These are phyloP conservation scores for Pitta sordida DNA, from an alignment of 2,113 vertebrate species.

Conservation along the genomic window DNA sequence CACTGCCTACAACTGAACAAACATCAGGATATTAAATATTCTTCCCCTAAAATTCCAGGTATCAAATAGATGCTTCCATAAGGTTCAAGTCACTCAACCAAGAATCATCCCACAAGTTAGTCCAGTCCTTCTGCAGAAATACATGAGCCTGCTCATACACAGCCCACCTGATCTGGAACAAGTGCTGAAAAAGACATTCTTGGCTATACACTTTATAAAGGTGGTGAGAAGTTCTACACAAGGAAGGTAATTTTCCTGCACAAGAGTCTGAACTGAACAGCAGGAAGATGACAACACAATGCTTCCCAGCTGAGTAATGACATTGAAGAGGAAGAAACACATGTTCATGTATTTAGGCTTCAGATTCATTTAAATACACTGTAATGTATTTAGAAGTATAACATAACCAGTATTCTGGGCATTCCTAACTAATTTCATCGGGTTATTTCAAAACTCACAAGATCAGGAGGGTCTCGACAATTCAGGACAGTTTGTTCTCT, in stretches of 20 bases:
- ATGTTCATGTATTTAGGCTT: not conserved
- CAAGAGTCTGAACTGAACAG: not conserved
- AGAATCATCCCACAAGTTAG: not conserved
- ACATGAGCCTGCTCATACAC: not conserved
- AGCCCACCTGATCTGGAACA: not conserved
- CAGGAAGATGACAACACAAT: not conserved
- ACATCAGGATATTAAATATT: not conserved
- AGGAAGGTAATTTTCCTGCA: not conserved
- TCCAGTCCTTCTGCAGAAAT: not conserved
- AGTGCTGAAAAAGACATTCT: not conserved
- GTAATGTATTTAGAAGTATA: not conserved
- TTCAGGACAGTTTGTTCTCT: not conserved
- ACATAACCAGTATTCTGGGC: not conserved
- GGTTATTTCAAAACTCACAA: not conserved
- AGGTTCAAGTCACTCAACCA: not conserved
- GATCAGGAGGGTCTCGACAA: not conserved
- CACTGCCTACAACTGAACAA: not conserved
- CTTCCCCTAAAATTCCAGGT: not conserved
- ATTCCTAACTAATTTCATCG: not conserved
- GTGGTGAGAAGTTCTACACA: not conserved
- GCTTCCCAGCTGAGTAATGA: not conserved
- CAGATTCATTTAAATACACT: not conserved
- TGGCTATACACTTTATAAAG: not conserved
- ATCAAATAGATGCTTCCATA: not conserved
- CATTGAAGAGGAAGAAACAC: not conserved